phyloP scores from a whole-genome alignment of 2,113 vertebrate genomes.

The Dermatemys mawii region DNA sequence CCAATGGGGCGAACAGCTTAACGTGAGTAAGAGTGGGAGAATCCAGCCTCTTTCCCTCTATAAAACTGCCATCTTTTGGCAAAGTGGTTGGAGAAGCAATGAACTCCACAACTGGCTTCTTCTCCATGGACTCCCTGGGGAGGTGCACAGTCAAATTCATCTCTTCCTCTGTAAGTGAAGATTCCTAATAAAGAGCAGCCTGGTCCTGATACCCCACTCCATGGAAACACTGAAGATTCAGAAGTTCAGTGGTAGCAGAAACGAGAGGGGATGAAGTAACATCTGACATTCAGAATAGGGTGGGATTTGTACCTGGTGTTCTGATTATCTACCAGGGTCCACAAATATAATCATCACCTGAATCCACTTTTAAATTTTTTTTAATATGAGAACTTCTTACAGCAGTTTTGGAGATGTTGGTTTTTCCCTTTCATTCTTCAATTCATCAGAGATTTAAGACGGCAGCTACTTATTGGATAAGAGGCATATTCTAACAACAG shows the following conservation, averaged over 20 bases:
- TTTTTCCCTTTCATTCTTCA: background rate
- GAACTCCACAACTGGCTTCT: background rate
- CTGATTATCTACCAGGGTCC: background rate
- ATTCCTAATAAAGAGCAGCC: background rate
- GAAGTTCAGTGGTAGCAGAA: background rate
- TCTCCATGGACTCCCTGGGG: background rate
- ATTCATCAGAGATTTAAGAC: background rate
- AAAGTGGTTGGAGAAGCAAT: background rate
- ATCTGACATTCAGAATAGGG: background rate
- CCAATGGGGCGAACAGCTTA: no score
- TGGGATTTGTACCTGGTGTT: background rate
- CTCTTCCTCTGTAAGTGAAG: background rate
- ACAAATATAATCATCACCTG: background rate
- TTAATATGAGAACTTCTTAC: background rate
- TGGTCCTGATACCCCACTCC: slow-evolving; percentile 10
- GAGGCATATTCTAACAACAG: background rate
- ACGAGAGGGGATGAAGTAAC: background rate
- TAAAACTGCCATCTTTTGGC: background rate
- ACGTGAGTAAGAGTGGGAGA: background rate
- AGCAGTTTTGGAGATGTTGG: background rate
- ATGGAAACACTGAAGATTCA: background rate
- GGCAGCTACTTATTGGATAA: background rate
- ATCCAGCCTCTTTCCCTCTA: background rate
- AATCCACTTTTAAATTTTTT: background rate
- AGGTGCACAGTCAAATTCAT: background rate